Conservation (phyloP, 2,888 invertebrate genomes). For the Sisyra terminalis region DNA sequence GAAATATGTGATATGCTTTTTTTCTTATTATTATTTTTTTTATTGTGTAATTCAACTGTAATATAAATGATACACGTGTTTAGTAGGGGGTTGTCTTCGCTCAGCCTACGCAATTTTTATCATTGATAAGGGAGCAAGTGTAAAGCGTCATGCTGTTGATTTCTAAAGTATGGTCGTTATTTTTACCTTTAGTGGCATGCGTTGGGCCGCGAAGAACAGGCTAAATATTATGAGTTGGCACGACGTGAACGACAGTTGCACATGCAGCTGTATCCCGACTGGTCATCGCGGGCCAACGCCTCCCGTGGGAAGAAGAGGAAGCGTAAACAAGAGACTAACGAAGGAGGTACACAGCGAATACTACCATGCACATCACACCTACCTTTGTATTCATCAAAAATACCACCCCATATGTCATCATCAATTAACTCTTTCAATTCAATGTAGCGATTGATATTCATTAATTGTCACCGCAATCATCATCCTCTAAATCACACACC, state of each 20-base stretch:
- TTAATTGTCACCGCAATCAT: too few relatives aligned
- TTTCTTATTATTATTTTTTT: slow-evolving; percentile 14
- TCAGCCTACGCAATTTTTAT: slow-evolving; percentile 6
- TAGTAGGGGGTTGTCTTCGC: slow-evolving; percentile 3
- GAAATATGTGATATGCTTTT: slow-evolving; percentile 28
- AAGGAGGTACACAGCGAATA: slow-evolving; percentile 70
- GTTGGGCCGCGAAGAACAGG: slow-evolving; percentile 97
- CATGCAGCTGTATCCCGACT: slow-evolving; percentile 98
- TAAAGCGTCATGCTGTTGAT: slow-evolving; percentile 3
- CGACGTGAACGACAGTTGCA: slow-evolving; percentile 96
- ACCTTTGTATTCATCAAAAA: too few relatives aligned
- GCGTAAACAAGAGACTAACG: slow-evolving; percentile 94
- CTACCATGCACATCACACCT: not conserved
- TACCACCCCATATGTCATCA: too few relatives aligned
- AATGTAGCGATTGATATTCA: too few relatives aligned
- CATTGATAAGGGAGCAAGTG: not conserved
- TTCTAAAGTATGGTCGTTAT: slow-evolving; percentile 21
- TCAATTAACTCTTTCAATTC: too few relatives aligned
- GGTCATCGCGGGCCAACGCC: slow-evolving; percentile 99
- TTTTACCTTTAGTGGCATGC: slow-evolving; percentile 85
- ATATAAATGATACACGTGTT: not conserved
- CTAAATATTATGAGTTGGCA: slow-evolving; percentile 99
- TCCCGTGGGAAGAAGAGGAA: slow-evolving; percentile 99
- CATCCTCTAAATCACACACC: too few relatives aligned
- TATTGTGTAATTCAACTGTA: slow-evolving; percentile 7